phyloP scores from a whole-genome alignment of 2,888 invertebrate species.

The Cyclophora albipunctata region DNA sequence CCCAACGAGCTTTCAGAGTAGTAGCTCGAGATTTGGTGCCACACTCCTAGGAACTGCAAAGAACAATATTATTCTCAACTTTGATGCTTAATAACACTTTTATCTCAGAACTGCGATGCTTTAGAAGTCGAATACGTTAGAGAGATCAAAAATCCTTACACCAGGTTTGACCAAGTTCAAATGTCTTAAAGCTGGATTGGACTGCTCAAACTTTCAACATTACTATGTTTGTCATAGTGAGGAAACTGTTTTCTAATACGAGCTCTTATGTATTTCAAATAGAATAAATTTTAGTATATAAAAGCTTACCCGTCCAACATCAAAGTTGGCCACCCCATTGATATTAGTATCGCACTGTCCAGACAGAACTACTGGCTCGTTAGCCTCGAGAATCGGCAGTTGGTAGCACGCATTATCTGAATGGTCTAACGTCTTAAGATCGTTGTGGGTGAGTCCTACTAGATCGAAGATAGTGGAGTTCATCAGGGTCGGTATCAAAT shows the following conservation, averaged over 20 bases:
- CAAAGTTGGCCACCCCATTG: constrained; percentile 37
- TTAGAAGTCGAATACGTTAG: too few relatives aligned
- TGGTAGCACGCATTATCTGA: constrained; percentile 36
- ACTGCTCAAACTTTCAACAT: too few relatives aligned
- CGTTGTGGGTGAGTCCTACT: constrained; percentile 25
- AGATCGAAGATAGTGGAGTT: constrained; percentile 22
- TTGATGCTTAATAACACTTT: too few relatives aligned
- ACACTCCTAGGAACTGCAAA: constrained; percentile 49
- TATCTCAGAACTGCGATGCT: too few relatives aligned
- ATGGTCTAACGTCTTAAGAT: constrained; percentile 28
- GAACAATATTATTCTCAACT: neutral
- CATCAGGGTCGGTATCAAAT: constrained; percentile 27
- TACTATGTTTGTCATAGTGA: too few relatives aligned
- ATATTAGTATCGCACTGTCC: constrained; percentile 46
- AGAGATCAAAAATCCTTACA: too few relatives aligned
- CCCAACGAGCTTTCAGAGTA: constrained; percentile 38
- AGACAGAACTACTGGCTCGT: constrained; percentile 40
- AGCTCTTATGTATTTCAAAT: too few relatives aligned
- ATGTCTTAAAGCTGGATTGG: too few relatives aligned
- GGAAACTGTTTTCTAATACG: too few relatives aligned
- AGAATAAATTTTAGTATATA: neutral
- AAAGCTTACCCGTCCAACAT: constrained; percentile 37
- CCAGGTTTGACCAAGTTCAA: too few relatives aligned
- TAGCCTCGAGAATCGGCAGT: constrained; percentile 39
- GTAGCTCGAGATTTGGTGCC: constrained; percentile 54